Evolutionary conservation across 64 coral and sea anemone species (phyloP).

Genomic region (Astreopora myriophthalma): DNA sequence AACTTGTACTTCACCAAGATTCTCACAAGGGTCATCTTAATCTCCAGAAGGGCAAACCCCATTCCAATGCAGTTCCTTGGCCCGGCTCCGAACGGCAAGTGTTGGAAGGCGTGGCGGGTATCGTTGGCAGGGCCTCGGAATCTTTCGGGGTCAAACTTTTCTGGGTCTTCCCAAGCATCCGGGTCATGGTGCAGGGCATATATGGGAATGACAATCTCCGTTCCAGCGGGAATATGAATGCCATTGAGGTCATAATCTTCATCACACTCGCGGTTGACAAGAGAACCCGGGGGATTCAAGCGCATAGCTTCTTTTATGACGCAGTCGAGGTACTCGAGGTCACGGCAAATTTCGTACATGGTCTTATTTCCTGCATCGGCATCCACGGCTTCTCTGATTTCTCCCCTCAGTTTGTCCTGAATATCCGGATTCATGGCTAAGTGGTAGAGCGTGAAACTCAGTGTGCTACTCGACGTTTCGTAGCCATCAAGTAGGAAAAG

Average conservation of each 20-base stretch:
- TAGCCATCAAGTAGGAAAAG: constrained; percentile 29
- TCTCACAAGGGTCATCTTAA: constrained; percentile 52
- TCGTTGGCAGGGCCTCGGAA: constrained; percentile 60
- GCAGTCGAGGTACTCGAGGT: constrained; percentile 68
- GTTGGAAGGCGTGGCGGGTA: constrained; percentile 63
- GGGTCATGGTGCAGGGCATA: constrained; percentile 68
- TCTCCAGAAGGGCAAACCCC: constrained; percentile 60
- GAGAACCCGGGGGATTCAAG: constrained; percentile 22
- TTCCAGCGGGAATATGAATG: constrained; percentile 64
- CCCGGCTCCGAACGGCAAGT: constrained; percentile 59
- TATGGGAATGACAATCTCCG: constrained; percentile 45
- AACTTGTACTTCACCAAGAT: constrained; percentile 61
- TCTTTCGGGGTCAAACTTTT: constrained; percentile 74
- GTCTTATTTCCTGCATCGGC: constrained; percentile 4
- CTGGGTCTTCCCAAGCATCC: constrained; percentile 55
- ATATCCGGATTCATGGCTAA: constrained; percentile 20
- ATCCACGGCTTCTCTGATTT: constrained; percentile 23
- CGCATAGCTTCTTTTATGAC: constrained; percentile 60
- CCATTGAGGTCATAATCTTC: constrained; percentile 41
- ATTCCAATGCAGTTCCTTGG: constrained; percentile 65
- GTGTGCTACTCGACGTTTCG: constrained; percentile 48
- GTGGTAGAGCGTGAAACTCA: constrained; percentile 3
- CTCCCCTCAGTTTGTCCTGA: constrained; percentile 35
- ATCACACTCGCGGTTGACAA: constrained; percentile 25
- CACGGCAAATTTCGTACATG: constrained; percentile 26